phyloP scores from a whole-genome alignment of 2,797 vertebrate species.

The Novumbra hubbsi region DNA sequence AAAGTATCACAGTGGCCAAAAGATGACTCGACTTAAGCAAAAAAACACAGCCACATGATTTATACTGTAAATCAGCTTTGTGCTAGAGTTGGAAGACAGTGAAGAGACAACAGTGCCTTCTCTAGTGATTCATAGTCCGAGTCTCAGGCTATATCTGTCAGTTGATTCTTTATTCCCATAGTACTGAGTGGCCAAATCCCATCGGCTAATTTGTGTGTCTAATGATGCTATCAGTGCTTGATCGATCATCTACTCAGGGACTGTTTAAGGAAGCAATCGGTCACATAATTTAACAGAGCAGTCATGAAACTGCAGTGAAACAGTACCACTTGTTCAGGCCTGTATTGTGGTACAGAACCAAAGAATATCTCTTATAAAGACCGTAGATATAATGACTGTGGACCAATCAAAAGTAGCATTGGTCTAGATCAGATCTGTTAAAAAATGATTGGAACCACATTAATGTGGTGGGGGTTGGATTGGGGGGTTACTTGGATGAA shows the following conservation, averaged over 20 bases:
- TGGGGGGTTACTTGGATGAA: too few relatives aligned
- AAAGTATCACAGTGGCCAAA: too few relatives aligned
- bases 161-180: conserved; percentile 4
- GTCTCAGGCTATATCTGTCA: background rate
- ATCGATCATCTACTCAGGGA: conserved; percentile 18
- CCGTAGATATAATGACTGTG: background rate
- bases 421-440: too few relatives aligned
- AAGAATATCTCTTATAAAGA: background rate
- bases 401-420: background rate
- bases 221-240: conserved; percentile 10
- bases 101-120: background rate
- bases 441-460: too few relatives aligned
- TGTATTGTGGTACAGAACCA: background rate
- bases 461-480: too few relatives aligned
- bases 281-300: conserved; percentile 6
- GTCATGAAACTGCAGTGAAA: background rate
- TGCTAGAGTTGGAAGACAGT: background rate
- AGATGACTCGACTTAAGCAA: background rate
- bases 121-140: conserved; percentile 6
- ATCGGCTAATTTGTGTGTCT: conserved; percentile 12
- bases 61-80: background rate
- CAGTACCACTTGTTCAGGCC: background rate
- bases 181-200: background rate
- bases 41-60: background rate
- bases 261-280: background rate